Percentiles rank a stretch among this genome's conserved stretches.
phyloP scores from a whole-genome alignment of 2,888 invertebrate genomes.

The Amphipoea oculea region DNA sequence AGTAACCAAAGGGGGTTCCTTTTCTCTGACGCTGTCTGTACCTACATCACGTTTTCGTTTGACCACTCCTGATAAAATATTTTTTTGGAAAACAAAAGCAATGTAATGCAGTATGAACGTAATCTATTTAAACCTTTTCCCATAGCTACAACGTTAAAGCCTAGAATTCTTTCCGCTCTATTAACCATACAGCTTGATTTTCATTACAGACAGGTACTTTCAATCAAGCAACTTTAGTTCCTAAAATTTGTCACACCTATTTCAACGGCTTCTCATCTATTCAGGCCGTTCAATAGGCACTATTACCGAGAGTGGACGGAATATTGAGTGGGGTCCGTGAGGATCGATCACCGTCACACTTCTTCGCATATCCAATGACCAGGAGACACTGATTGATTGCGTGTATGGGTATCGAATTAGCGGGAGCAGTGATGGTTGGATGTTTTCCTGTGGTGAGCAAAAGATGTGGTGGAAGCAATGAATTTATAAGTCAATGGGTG shows the following conservation, averaged over 20 bases:
- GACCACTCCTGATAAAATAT: background rate
- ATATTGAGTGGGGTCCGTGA: conserved; percentile 58
- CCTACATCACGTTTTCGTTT: background rate
- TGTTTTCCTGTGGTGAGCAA: conserved; percentile 3
- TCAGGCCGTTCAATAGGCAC: conserved; percentile 49
- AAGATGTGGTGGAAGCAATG: background rate
- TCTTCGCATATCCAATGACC: conserved; percentile 61
- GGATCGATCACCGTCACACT: conserved; percentile 61
- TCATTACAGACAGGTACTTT: conserved; percentile 22
- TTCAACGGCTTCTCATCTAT: conserved; percentile 50
- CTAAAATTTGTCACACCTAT: conserved; percentile 59
- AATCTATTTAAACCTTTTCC: background rate
- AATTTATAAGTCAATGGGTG: no score
- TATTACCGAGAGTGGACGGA: conserved; percentile 56
- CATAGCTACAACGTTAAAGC: background rate
- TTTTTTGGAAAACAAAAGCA: conserved; percentile 6
- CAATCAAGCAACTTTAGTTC: conserved; percentile 35
- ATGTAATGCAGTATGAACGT: background rate
- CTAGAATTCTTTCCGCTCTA: background rate
- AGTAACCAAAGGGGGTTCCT: no score
- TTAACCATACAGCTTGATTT: background rate
- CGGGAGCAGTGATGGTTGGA: conserved; percentile 1
- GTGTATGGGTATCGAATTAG: conserved; percentile 35
- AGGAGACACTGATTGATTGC: conserved; percentile 58
- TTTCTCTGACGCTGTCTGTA: background rate